Base-by-base conservation (phyloP, 2,888 invertebrate genomes). In the Heteromyza rotundicornis region DNA sequence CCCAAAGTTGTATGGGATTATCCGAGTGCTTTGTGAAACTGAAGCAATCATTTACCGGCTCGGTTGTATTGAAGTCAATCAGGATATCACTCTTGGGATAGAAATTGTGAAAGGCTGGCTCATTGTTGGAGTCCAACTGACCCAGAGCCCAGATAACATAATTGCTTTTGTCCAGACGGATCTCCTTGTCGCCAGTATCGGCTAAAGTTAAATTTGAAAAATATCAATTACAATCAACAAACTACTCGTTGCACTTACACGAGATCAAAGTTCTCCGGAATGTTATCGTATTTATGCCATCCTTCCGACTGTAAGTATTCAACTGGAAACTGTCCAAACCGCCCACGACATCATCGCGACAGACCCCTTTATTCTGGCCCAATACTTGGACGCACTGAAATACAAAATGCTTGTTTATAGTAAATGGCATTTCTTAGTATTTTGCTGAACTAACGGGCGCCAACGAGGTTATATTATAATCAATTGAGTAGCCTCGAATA, bases 101-200 rank as follows among this genome's bases (percentile, higher is more conserved):
- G 62, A 89, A 82, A 59, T 91, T 89, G 80, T 96, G 96, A 84
- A 92, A 94, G 68, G 89, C 89, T 0, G 95, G 95, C 78, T 93
- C 92, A 64, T 88, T 88, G 69, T 88, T 89, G 23, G 87, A 85
- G 80, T 93, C 93, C 68, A 95, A 84, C 67, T 88, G 86, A 2
- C 96, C 96, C 59, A 95, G 83, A 1, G 95, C 94, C 95, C 95
- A 96, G 60, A 95, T 88, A 17, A 90, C 86, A 76, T 87, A 90
- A 63, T 90, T 84, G 67, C 86, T 83, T 22, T 85, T 86, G 68
- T 90, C 88, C 61, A 87, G 84, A 35, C 86, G 85, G 83, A 89
- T 90, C 78, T 89, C 89, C 76, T 89, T 90, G 77, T 95, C 94
- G 27, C 92, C 89, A 60, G 84, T 70, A 84, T 95, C 94, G 72